phyloP scores from a whole-genome alignment of 2,888 invertebrate genomes.

The Catocala nupta region DNA sequence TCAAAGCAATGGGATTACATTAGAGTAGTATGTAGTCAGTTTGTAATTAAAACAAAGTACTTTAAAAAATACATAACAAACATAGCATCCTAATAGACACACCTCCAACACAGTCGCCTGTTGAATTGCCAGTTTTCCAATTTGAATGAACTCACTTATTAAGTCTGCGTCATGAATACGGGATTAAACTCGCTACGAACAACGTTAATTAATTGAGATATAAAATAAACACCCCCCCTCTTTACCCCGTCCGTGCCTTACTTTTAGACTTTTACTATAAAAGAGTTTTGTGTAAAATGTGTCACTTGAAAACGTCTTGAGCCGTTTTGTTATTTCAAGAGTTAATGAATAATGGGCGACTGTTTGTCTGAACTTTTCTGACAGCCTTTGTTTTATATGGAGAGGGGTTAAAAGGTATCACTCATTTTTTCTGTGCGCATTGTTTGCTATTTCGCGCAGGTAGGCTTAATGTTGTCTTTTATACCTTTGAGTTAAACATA shows the following conservation, averaged over 20 bases:
- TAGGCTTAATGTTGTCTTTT: no score
- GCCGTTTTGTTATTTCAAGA: constrained; percentile 39
- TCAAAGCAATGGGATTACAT: no score
- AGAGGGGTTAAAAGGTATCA: constrained; percentile 19
- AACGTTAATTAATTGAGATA: constrained; percentile 59
- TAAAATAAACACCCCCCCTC: constrained; percentile 51
- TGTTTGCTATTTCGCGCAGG: no score
- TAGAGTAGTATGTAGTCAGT: no score
- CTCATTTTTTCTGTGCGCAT: constrained; percentile 16
- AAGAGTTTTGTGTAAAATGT: constrained; percentile 38
- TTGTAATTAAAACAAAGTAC: no score
- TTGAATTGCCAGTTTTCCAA: constrained; percentile 60
- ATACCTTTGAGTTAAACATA: no score
- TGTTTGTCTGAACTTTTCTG: constrained; percentile 32
- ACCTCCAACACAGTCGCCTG: constrained; percentile 43
- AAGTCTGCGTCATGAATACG: constrained; percentile 59
- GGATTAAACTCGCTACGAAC: constrained; percentile 48
- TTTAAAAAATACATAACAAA: background rate
- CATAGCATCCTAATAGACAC: background rate
- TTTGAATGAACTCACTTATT: constrained; percentile 62
- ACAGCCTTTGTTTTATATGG: constrained; percentile 32
- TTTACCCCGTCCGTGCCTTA: constrained; percentile 21
- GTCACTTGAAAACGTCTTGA: constrained; percentile 32
- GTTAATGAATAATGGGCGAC: constrained; percentile 40
- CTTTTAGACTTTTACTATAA: constrained; percentile 46